Evolutionary conservation across 2,888 invertebrate species (phyloP).

Genomic region (Hirtodrosophila confusa): DNA sequence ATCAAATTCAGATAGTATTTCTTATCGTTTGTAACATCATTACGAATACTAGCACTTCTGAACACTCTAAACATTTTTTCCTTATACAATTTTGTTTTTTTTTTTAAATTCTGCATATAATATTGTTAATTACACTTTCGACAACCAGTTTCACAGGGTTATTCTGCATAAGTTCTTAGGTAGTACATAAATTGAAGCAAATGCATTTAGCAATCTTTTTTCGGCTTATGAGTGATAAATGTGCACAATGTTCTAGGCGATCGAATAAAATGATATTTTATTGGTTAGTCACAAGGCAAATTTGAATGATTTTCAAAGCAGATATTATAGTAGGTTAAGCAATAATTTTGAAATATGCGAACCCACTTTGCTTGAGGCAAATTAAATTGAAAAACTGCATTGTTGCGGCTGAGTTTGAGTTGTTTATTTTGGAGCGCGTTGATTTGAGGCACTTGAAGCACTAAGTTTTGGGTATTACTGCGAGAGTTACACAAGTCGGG

Average conservation of each 20-base stretch:
- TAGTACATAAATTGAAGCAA: slow-evolving; percentile 4
- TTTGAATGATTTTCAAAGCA: slow-evolving; percentile 3
- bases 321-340: background rate
- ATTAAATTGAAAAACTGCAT: slow-evolving; percentile 76
- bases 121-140: too few relatives aligned
- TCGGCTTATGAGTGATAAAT: too few relatives aligned
- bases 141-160: slow-evolving; percentile 18
- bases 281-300: slow-evolving; percentile 30
- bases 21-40: too few relatives aligned
- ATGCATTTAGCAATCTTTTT: background rate
- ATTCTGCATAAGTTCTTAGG: too few relatives aligned
- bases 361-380: slow-evolving; percentile 80
- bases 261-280: too few relatives aligned
- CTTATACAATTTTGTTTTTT: too few relatives aligned
- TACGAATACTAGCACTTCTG: too few relatives aligned
- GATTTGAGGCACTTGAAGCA: slow-evolving; percentile 27
- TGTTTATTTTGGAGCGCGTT: slow-evolving; percentile 9
- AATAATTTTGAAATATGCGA: slow-evolving; percentile 1
- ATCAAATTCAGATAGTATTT: too few relatives aligned
- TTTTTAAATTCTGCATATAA: too few relatives aligned
- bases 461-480: background rate
- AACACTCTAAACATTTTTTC: too few relatives aligned
- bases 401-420: slow-evolving; percentile 14
- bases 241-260: too few relatives aligned
- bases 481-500: slow-evolving; percentile 13